These are phyloP conservation scores for Drosophila prolongata DNA, from an alignment of 2,888 invertebrate genomes.

Conservation along the genomic window DNA sequence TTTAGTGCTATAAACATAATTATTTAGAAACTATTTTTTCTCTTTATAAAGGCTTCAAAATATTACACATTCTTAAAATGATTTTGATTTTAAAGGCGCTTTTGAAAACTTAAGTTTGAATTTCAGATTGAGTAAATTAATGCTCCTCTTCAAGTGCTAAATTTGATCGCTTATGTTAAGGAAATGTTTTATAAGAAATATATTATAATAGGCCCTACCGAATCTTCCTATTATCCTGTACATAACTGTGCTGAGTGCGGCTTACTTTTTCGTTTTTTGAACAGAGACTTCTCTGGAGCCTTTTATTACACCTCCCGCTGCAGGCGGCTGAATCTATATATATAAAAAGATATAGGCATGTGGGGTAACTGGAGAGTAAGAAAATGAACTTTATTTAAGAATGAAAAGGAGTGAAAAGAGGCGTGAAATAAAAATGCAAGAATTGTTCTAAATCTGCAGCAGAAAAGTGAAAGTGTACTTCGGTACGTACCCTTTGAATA, in stretches of 20 bases:
- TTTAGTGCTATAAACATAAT: too few relatives aligned
- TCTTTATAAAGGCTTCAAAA: too few relatives aligned
- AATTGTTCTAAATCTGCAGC: conserved; percentile 69
- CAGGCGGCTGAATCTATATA: conserved; percentile 11
- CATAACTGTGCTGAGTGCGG: conserved; percentile 40
- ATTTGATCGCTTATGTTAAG: too few relatives aligned
- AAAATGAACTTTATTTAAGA: conserved; percentile 33
- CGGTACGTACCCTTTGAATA: conserved; percentile 1
- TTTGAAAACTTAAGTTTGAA: too few relatives aligned
- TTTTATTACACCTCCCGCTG: conserved; percentile 41
- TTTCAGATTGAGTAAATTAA: too few relatives aligned
- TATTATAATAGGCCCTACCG: too few relatives aligned
- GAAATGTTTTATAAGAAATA: too few relatives aligned
- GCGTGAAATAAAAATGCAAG: conserved; percentile 56
- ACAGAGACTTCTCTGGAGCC: conserved; percentile 48
- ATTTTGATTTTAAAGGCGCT: too few relatives aligned
- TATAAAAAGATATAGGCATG: conserved; percentile 14
- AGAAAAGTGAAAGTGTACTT: conserved; percentile 65
- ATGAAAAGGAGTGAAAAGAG: conserved; percentile 1
- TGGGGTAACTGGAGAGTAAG: neutral
- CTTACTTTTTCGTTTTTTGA: conserved; percentile 44
- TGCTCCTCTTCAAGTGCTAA: too few relatives aligned
- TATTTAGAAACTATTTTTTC: too few relatives aligned
- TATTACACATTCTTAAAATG: too few relatives aligned
- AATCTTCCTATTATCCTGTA: conserved; percentile 3